These are phyloP conservation scores for Bhutanitis thaidina DNA, from an alignment of 2,888 invertebrate genomes.

Conservation along the genomic window DNA sequence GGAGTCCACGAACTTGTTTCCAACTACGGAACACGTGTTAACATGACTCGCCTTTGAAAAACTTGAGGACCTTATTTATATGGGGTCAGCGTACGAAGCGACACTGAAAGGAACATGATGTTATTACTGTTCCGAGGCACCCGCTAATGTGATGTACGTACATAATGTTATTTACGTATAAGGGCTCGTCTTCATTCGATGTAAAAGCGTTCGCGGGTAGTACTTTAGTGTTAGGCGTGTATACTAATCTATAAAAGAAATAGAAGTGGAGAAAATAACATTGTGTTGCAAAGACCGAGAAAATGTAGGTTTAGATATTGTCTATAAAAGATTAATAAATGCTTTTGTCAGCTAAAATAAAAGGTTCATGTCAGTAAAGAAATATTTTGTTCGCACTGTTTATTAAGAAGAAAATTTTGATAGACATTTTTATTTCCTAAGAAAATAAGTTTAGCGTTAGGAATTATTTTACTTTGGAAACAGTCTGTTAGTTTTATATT, in stretches of 20 bases:
- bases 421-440: conserved; percentile 32
- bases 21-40: conserved; percentile 70
- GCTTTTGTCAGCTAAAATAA: conserved; percentile 20
- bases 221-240: background rate
- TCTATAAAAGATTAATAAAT: conserved; percentile 15
- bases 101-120: conserved; percentile 70
- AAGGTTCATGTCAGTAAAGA: conserved; percentile 13
- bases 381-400: conserved; percentile 15
- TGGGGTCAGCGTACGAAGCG: conserved; percentile 69
- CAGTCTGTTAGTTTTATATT: conserved; percentile 72
- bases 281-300: background rate
- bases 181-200: conserved; percentile 36
- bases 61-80: conserved; percentile 75
- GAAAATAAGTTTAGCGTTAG: conserved; percentile 41
- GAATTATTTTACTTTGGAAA: conserved; percentile 58
- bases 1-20: conserved; percentile 53
- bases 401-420: conserved; percentile 22
- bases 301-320: conserved; percentile 4
- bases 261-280: conserved; percentile 1
- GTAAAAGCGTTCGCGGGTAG: conserved; percentile 18
- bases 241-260: background rate
- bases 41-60: conserved; percentile 73
- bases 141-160: conserved; percentile 60
- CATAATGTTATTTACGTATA: conserved; percentile 66
- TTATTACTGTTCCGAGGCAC: conserved; percentile 62